Conservation (phyloP, 92 coral and sea anemone species). For the Porites rus region DNA sequence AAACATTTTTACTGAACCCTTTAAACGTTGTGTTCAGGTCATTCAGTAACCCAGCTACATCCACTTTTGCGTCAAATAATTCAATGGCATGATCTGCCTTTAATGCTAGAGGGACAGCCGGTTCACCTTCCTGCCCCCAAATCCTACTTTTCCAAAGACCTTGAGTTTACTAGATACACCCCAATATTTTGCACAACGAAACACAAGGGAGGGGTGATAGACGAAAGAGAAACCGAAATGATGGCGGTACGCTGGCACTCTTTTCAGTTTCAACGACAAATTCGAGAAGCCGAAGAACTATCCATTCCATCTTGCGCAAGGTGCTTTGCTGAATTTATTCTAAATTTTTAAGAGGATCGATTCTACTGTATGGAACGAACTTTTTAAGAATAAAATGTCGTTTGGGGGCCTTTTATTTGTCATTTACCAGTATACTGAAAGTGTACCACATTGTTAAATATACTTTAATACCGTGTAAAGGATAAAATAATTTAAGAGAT, state of each 20-base stretch:
- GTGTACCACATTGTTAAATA: too few species aligned
- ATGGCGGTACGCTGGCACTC: background rate
- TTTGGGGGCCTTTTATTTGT: too few species aligned
- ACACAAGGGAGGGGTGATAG: background rate
- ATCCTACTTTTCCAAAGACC: background rate
- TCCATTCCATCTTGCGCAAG: background rate
- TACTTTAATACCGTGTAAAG: too few species aligned
- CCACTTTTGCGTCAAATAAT: slow-evolving; percentile 24
- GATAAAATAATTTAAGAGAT: too few species aligned
- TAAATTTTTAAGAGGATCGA: background rate
- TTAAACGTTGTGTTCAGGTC: background rate
- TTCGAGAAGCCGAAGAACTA: background rate
- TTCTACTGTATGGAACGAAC: too few species aligned
- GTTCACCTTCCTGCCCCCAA: slow-evolving; percentile 16
- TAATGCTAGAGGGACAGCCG: slow-evolving; percentile 1
- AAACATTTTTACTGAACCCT: background rate
- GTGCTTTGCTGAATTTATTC: slow-evolving; percentile 3
- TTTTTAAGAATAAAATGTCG: too few species aligned
- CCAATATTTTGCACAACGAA: slow-evolving; percentile 1
- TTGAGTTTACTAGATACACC: background rate
- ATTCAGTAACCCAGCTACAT: slow-evolving; percentile 46
- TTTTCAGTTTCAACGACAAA: background rate
- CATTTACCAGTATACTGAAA: too few species aligned
- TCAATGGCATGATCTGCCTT: too few species aligned
- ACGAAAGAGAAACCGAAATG: too few species aligned